Percentiles rank a stretch among this genome's conserved stretches.
Evolutionary conservation across 1,140 invertebrate genomes (phyloP).

Genomic region (Akabosia matsudoensis): DNA sequence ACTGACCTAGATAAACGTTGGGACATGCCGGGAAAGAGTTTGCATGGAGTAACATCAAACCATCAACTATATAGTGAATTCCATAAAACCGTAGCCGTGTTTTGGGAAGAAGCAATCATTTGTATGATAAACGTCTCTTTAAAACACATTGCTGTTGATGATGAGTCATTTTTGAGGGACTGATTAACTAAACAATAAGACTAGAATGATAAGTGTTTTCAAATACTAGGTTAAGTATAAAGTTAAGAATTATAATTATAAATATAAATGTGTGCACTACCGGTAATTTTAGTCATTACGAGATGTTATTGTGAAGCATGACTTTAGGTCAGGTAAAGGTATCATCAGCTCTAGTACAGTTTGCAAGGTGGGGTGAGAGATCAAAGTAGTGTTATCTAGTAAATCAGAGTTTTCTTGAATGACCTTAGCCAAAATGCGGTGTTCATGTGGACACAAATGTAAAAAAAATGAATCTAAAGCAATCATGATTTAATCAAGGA

Average conservation of each 20-base stretch:
- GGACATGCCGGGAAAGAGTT: too few species aligned
- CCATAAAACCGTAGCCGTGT: too few species aligned
- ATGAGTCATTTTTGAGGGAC: slow-evolving; percentile 23
- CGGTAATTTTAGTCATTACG: neutral
- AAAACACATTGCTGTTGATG: too few species aligned
- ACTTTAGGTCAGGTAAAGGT: neutral
- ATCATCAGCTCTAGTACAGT: neutral
- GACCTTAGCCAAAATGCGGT: too few species aligned
- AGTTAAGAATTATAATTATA: neutral
- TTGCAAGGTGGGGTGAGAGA: neutral
- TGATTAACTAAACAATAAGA: slow-evolving; percentile 24
- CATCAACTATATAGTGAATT: too few species aligned
- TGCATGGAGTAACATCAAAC: too few species aligned
- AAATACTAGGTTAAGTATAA: neutral
- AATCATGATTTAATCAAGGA: too few species aligned
- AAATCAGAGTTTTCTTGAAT: too few species aligned
- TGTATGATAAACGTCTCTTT: neutral
- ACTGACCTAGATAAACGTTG: too few species aligned
- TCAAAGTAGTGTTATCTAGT: too few species aligned
- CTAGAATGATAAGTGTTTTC: slow-evolving; percentile 20
- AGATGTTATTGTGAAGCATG: neutral
- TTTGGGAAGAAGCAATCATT: neutral
- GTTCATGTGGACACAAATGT: too few species aligned
- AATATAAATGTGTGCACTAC: neutral
- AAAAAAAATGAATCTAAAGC: too few species aligned